Base-by-base conservation (phyloP, 2,888 invertebrate genomes). In the Drosophila tanythrix region DNA sequence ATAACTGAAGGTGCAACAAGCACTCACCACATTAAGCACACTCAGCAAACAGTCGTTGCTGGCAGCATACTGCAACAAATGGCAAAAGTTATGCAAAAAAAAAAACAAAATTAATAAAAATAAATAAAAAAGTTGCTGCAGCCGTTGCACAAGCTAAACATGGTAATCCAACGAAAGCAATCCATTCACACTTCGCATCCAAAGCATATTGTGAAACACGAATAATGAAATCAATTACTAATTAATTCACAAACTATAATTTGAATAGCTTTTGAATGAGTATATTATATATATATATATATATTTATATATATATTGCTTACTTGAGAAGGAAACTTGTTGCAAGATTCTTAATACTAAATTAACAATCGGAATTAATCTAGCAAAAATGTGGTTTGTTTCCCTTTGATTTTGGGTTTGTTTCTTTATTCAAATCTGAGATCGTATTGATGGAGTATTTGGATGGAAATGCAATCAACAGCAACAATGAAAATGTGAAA, bases 11-110 rank as follows among this genome's bases (percentile, higher is more conserved):
- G 65, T 65, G 65, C 31, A 52, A 31, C n/a, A 21, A 21, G 13
- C 29, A 31, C 3, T 29, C 11, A 11, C 1, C 21, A 21, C 21
- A 43, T 11, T 43, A 2, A 43, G 43, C 43, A 31, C 29, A 51
- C 51, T 51, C 51, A 27, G 33, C 60, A 50, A 29, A 48, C 50
- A 60, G 43, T 13, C 27, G 27, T 36, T 46, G 38, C 60, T 36
- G 55, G 36, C 29, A 40, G 51, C 31, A 51, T 73, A 38, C 61
- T 68, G 64, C 73, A 61, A 56, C 64, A 76, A 67, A 68, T 74
- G 74, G 59, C 52, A 70, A 65, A 68, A 73, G 61, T 63, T 43
- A 69, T 51, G 67, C 38, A 36, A 10, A 59, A 36, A 27, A 11
- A 33, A 5, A 31, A 21, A 31, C 13, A 48, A 31, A 31, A 15